Evolutionary conservation across 2,888 invertebrate genomes (phyloP), one percentile per base, ranked within the genome.

Genomic region (Linhomoeus sp.): DNA sequence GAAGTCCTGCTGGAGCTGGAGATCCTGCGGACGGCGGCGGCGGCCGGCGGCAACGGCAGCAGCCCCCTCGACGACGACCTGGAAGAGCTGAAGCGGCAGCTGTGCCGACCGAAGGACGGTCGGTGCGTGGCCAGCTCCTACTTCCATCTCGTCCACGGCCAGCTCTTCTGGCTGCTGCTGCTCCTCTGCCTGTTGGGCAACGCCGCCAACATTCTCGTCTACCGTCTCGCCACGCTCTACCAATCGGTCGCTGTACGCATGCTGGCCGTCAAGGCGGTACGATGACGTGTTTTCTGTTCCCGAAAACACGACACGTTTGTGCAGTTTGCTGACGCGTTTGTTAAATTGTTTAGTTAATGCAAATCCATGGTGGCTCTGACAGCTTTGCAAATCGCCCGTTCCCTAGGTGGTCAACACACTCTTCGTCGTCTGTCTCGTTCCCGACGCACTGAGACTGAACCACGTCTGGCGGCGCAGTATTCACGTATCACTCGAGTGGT

Each of bases 341-440:
- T 29, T 12, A 29, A 29, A 9, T 12, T 12, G 7, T 29, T 5
- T 29, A 29, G 12, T 5, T 29, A 29, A 29, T 12, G 29, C 5
- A 5, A 29, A 12, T 9, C 7, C 29, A 29, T 12, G 7, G 29
- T 17, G 35, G 12, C 35, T 14, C 35, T 35, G 35, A 35, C 35
- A 12, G 12, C 17, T 17, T 17, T 14, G 12, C 12, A 12, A 35
- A 12, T 35, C 12, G 12, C 35, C 12, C 17, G 12, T 17, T 35
- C 17, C 20, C 17, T 17, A 38, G 38, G 20, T 41, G 23, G 20
- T 41, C 19, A 41, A 41, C 24, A 20, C 22, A 5, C 41, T 41
- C 19, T 46, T 46, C 40, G 46, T 46, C n/a, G 15, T 40, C 23
- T 41, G 42, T n/a, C 35, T 46, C 12, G 14, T 43, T 17, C 46